Conservation (phyloP, 2,888 invertebrate species). For the Carterocephalus palaemon region DNA sequence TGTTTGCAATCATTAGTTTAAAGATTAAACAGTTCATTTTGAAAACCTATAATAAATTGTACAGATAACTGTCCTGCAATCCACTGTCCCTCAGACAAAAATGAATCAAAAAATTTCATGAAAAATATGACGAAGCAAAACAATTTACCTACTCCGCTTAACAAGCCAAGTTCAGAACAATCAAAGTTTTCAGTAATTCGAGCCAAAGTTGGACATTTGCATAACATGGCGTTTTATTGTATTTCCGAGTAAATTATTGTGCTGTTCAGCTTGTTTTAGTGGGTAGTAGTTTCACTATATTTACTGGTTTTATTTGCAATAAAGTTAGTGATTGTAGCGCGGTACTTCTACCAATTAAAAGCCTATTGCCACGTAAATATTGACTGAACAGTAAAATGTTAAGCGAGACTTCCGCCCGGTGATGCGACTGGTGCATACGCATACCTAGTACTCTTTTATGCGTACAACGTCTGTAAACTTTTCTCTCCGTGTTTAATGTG, state of each 20-base stretch:
- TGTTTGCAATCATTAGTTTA: too few species aligned
- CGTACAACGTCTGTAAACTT: too few species aligned
- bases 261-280: slow-evolving; percentile 22
- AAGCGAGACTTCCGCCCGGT: too few species aligned
- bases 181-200: slow-evolving; percentile 27
- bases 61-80: too few species aligned
- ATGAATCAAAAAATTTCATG: slow-evolving; percentile 16
- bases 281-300: slow-evolving; percentile 22
- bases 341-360: background rate
- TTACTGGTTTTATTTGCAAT: slow-evolving; percentile 14
- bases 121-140: slow-evolving; percentile 26
- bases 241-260: slow-evolving; percentile 23
- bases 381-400: too few species aligned
- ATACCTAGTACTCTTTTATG: too few species aligned
- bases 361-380: background rate
- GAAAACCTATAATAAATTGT: too few species aligned
- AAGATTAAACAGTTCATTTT: too few species aligned
- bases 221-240: slow-evolving; percentile 23
- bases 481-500: too few species aligned
- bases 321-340: slow-evolving; percentile 4
- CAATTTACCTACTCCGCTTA: slow-evolving; percentile 29
- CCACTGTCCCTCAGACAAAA: background rate
- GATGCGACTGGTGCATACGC: too few species aligned
- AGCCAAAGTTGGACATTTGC: slow-evolving; percentile 18
- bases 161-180: slow-evolving; percentile 26